Percentiles rank a stretch among this genome's conserved stretches.
phyloP scores from a whole-genome alignment of 2,797 vertebrate species.

The Sciurus vulgaris region DNA sequence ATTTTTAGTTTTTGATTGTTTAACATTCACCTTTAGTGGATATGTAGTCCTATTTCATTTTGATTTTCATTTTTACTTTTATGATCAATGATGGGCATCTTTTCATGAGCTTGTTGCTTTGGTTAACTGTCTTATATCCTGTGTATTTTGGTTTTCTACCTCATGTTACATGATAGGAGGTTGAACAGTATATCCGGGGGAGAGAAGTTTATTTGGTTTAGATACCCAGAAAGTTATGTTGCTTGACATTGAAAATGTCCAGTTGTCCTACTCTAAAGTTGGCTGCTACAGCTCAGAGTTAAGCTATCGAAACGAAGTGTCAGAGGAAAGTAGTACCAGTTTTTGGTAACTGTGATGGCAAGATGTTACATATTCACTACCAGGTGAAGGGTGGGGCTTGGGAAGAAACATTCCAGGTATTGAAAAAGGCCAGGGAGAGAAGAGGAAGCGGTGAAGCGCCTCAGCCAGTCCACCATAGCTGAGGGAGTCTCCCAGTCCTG shows the following conservation, averaged over 20 bases:
- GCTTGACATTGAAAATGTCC: not conserved
- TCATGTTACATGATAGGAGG: not conserved
- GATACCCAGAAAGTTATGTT: not conserved
- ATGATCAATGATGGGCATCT: not conserved
- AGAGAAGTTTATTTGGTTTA: not conserved
- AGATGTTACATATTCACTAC: not conserved
- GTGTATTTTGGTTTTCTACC: not conserved
- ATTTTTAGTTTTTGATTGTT: not conserved
- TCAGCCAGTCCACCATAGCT: not conserved
- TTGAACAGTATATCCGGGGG: not conserved
- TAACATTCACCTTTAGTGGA: not conserved
- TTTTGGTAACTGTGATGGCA: not conserved
- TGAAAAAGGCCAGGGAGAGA: not conserved
- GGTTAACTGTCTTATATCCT: not conserved
- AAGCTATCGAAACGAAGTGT: not conserved
- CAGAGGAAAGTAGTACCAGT: not conserved
- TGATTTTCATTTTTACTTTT: constrained; percentile 11
- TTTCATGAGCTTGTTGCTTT: not conserved
- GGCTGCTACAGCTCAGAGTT: not conserved
- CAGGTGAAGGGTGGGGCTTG: not conserved
- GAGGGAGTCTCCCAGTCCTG: not conserved
- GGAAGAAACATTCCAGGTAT: not conserved
- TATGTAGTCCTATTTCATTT: not conserved
- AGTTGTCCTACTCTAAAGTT: not conserved
- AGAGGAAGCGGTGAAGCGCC: not conserved